Conservation (phyloP, 1,140 invertebrate genomes). For the Ostrea edulis region DNA sequence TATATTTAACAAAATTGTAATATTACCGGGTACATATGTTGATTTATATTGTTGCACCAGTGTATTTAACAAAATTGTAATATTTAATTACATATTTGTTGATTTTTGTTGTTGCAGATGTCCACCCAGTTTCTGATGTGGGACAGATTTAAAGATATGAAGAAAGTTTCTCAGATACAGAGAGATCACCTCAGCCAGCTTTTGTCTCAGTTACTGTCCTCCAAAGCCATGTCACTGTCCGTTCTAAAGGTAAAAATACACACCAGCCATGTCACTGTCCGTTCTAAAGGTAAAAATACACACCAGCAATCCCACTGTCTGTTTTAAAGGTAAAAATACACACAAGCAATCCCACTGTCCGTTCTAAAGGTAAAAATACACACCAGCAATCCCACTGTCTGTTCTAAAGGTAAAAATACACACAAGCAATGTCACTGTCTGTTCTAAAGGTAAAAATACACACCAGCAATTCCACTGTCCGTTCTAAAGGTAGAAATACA, state of each 20-base stretch:
- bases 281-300: neutral
- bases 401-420: conserved; percentile 88
- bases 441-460: neutral
- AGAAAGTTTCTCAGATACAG: conserved; percentile 84
- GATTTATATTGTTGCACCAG: too few species aligned
- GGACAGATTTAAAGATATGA: conserved; percentile 94
- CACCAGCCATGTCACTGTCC: neutral
- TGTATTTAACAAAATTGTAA: too few species aligned
- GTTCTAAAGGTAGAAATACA: too few species aligned
- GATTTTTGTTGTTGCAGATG: conserved; percentile 84
- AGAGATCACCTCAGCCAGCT: conserved; percentile 89
- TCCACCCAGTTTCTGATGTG: conserved; percentile 93
- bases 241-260: conserved; percentile 88
- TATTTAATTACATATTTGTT: too few species aligned
- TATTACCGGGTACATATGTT: too few species aligned
- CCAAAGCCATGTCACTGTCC: conserved; percentile 89
- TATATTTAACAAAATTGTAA: too few species aligned
- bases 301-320: conserved; percentile 88
- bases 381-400: conserved; percentile 88
- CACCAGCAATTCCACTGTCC: neutral
- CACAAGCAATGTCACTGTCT: neutral
- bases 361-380: conserved; percentile 89
- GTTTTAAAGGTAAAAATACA: conserved; percentile 93
- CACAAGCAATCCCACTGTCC: neutral
- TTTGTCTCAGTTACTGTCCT: conserved; percentile 88